These are phyloP conservation scores for Tinea pellionella DNA, from an alignment of 2,888 invertebrate species.

Conservation along the genomic window DNA sequence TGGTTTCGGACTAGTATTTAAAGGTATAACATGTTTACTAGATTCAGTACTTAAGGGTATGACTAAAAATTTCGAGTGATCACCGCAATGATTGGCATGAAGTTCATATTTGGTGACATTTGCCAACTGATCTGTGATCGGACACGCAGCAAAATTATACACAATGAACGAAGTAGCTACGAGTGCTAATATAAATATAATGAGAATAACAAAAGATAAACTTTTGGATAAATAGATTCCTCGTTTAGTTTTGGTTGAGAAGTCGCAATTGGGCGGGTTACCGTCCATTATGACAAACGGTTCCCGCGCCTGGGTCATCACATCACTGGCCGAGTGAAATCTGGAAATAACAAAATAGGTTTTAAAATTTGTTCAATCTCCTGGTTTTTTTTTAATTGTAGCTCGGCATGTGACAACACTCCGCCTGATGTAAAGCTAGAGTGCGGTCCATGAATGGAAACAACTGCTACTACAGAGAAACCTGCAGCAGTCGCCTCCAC, in stretches of 20 bases:
- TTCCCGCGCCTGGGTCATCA: conserved; percentile 61
- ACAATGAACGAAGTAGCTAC: conserved; percentile 80
- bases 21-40: conserved; percentile 41
- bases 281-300: conserved; percentile 71
- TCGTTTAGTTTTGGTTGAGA: conserved; percentile 70
- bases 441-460: no score
- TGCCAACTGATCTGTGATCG: conserved; percentile 54
- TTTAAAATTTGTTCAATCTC: background rate
- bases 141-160: conserved; percentile 80
- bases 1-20: conserved; percentile 36
- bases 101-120: conserved; percentile 59
- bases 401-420: no score
- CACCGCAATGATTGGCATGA: conserved; percentile 34
- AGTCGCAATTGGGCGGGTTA: conserved; percentile 70
- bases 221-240: conserved; percentile 75
- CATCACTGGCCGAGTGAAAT: conserved; percentile 53
- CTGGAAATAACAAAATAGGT: conserved; percentile 30
- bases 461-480: no score
- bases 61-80: conserved; percentile 50
- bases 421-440: no score
- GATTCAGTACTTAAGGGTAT: conserved; percentile 50
- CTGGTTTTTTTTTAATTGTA: no score
- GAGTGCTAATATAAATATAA: conserved; percentile 73
- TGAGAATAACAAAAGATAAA: conserved; percentile 70
- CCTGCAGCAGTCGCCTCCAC: no score